A percentile compares a stretch with the other conserved stretches of the same genome.
phyloP scores from a whole-genome alignment of 92 coral and sea anemone species.

The Montipora capitata region DNA sequence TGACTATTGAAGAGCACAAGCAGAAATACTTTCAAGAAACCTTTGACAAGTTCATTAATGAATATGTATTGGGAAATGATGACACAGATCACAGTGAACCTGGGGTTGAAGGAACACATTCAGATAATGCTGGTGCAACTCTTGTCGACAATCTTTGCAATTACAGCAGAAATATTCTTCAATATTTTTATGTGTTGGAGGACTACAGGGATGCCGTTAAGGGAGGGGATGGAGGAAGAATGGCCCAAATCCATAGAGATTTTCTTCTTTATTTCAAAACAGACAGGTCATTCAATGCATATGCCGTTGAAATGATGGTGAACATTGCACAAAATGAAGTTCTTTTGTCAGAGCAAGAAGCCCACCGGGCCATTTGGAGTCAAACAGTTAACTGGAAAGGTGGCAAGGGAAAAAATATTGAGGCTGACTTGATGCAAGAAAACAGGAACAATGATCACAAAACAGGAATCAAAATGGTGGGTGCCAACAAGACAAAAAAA shows the following conservation, averaged over 20 bases:
- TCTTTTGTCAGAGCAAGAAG: constrained; percentile 59
- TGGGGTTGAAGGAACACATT: constrained; percentile 8
- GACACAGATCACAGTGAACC: constrained; percentile 12
- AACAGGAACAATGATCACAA: constrained; percentile 56
- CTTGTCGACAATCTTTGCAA: constrained; percentile 1
- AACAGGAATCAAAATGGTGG: constrained; percentile 64
- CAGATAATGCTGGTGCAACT: constrained; percentile 43
- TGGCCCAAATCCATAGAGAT: constrained; percentile 50
- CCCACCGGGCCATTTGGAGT: constrained; percentile 72
- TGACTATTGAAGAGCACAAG: constrained; percentile 26
- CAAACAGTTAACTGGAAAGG: constrained; percentile 79
- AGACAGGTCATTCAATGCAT: constrained; percentile 33
- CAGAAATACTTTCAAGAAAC: constrained; percentile 60
- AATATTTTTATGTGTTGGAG: constrained; percentile 28
- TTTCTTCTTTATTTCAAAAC: constrained; percentile 46
- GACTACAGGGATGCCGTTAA: constrained; percentile 36
- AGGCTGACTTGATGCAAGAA: constrained; percentile 70
- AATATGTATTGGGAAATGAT: constrained; percentile 31
- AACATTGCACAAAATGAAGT: constrained; percentile 70
- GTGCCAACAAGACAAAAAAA: constrained; percentile 71
- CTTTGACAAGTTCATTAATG: constrained; percentile 9
- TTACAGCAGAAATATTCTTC: constrained; percentile 25
- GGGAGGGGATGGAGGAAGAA: constrained; percentile 52
- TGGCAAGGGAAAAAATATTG: constrained; percentile 69
- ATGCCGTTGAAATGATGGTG: constrained; percentile 82